Evolutionary conservation across 1,140 invertebrate genomes (phyloP).

Genomic region (Caenorhabditis remanei): DNA sequence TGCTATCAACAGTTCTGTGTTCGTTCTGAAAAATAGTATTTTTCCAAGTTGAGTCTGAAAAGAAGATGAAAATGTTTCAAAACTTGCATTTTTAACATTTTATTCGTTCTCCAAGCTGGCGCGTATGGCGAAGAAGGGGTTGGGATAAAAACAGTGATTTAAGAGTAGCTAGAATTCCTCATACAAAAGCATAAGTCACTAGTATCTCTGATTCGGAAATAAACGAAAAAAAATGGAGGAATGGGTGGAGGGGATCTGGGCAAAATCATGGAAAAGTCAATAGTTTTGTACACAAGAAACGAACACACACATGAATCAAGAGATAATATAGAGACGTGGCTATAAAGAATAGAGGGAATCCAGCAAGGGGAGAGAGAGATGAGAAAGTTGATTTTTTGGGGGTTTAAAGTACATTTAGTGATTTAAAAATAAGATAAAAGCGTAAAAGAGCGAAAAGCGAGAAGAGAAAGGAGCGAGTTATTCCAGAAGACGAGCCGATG

Average conservation of each 20-base stretch:
- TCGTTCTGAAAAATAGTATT: too few species aligned
- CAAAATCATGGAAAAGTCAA: neutral
- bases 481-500: neutral
- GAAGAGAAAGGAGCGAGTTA: slow-evolving; percentile 10
- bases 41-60: too few species aligned
- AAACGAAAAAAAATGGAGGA: neutral
- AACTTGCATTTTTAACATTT: slow-evolving; percentile 37
- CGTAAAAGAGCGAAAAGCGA: slow-evolving; percentile 10
- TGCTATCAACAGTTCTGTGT: too few species aligned
- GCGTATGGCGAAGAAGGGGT: slow-evolving; percentile 25
- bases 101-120: slow-evolving; percentile 49
- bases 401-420: slow-evolving; percentile 40
- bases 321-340: neutral
- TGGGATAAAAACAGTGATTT: neutral
- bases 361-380: neutral
- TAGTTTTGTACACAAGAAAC: neutral
- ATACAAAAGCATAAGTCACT: neutral
- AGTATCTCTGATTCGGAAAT: neutral
- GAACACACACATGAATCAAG: neutral
- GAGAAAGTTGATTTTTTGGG: neutral
- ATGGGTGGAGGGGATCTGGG: neutral
- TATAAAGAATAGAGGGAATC: neutral
- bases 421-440: neutral
- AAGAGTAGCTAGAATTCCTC: neutral
- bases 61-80: too few species aligned